phyloP scores from a whole-genome alignment of 2,888 invertebrate species.

The Anorthoa munda region DNA sequence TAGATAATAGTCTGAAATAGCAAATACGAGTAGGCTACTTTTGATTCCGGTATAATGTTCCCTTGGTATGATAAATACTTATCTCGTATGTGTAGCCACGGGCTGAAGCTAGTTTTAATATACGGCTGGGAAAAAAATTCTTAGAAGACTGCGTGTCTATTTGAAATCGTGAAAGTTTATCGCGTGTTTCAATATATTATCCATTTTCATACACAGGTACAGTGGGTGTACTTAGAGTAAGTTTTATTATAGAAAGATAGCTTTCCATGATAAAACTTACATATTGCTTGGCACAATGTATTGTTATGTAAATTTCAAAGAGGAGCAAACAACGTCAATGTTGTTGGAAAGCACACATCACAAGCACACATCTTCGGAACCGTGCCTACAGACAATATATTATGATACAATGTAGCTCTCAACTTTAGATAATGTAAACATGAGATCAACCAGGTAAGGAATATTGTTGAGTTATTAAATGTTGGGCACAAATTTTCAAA shows the following conservation, averaged over 20 bases:
- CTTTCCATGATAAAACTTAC: not conserved
- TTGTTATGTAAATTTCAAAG: conserved; percentile 31
- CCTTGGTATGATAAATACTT: too few relatives aligned
- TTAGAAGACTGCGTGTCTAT: not conserved
- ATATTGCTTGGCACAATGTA: conserved; percentile 4
- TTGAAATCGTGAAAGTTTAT: not conserved
- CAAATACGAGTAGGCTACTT: too few relatives aligned
- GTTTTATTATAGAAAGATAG: not conserved
- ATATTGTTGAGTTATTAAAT: conserved; percentile 2
- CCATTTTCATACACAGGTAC: not conserved
- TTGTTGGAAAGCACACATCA: conserved; percentile 27
- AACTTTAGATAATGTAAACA: not conserved
- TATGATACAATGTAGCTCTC: not conserved
- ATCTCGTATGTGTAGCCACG: too few relatives aligned
- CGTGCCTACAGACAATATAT: conserved; percentile 16
- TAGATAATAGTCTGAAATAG: too few relatives aligned
- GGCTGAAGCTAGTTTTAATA: too few relatives aligned
- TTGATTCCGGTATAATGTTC: too few relatives aligned
- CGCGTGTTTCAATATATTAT: not conserved
- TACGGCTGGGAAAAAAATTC: too few relatives aligned
- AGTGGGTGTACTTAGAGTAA: not conserved
- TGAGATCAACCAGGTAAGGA: too few relatives aligned
- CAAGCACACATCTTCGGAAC: not conserved
- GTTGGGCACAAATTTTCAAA: not conserved
- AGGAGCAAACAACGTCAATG: conserved; percentile 10